A percentile compares a stretch with the other conserved stretches of the same genome.
These are phyloP conservation scores for Tolypeutes matacus DNA, from an alignment of 2,797 vertebrate genomes.

Conservation along the genomic window DNA sequence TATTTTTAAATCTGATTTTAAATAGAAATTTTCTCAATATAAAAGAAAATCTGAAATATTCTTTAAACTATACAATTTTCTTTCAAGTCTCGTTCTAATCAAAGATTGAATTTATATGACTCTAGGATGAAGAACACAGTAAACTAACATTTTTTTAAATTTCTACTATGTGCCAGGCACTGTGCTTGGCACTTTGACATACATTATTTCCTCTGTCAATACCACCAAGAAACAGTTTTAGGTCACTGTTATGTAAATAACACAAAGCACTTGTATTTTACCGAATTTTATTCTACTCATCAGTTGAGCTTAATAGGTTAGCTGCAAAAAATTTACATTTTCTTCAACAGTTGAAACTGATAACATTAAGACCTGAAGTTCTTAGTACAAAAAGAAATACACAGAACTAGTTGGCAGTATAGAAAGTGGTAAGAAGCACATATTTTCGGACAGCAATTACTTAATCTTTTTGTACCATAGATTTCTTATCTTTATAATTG, in stretches of 20 bases:
- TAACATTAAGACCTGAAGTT: conserved; percentile 29
- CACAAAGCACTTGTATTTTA: background rate
- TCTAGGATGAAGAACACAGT: background rate
- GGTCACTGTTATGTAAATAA: background rate
- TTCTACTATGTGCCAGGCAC: background rate
- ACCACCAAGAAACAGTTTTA: background rate
- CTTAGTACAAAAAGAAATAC: background rate
- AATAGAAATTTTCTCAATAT: conserved; percentile 33
- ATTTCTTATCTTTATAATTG: background rate
- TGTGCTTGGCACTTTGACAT: background rate
- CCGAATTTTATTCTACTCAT: background rate
- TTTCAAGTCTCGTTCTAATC: conserved; percentile 16
- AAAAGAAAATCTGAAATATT: conserved; percentile 56
- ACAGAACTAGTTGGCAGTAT: background rate
- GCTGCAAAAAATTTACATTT: conserved; percentile 23
- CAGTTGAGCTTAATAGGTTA: background rate
- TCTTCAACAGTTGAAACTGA: background rate
- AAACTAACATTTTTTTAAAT: background rate
- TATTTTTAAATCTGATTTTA: conserved; percentile 29
- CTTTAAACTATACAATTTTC: background rate
- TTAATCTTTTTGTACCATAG: background rate
- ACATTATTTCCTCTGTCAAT: background rate
- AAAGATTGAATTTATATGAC: background rate
- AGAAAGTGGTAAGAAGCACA: background rate
- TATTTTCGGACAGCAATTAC: background rate